phyloP scores from a whole-genome alignment of 1,140 invertebrate species.

The Pachyrhynchus sulphureomaculatus region DNA sequence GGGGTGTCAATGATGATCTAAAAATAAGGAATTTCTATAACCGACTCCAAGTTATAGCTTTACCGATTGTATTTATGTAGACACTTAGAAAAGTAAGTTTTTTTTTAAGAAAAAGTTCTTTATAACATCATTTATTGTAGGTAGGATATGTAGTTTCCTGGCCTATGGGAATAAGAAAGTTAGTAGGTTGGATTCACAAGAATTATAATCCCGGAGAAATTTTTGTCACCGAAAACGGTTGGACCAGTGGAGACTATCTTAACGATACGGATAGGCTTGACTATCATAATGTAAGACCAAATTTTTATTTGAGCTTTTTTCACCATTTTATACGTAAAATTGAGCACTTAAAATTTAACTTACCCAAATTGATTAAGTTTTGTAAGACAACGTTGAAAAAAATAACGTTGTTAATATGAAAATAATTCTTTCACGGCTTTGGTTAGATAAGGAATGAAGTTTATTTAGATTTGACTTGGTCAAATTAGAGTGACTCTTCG shows the following conservation, averaged over 20 bases:
- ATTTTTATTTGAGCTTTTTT: not conserved
- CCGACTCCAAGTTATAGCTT: too few species aligned
- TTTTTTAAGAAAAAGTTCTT: too few species aligned
- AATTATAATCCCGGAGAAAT: slow-evolving; percentile 59
- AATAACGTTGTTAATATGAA: too few species aligned
- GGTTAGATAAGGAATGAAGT: too few species aligned
- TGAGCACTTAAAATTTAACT: not conserved
- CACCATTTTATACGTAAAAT: not conserved
- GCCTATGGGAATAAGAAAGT: slow-evolving; percentile 68
- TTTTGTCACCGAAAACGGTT: slow-evolving; percentile 64
- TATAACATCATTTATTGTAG: not conserved
- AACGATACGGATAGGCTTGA: slow-evolving; percentile 55
- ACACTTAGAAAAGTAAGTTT: too few species aligned
- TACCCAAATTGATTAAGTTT: not conserved
- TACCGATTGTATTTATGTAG: too few species aligned
- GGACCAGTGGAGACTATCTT: slow-evolving; percentile 51
- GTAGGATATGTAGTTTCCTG: slow-evolving; percentile 40
- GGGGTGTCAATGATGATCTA: too few species aligned
- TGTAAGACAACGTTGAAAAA: too few species aligned
- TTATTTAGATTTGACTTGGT: too few species aligned
- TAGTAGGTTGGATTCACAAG: slow-evolving; percentile 68
- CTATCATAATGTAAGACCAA: slow-evolving; percentile 30
- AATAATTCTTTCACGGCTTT: too few species aligned
- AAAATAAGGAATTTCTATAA: too few species aligned
- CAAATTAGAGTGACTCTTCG: too few species aligned